Percentiles rank a stretch among this genome's conserved stretches.
phyloP scores from a whole-genome alignment of 2,113 vertebrate genomes.

The Anas platyrhynchos region DNA sequence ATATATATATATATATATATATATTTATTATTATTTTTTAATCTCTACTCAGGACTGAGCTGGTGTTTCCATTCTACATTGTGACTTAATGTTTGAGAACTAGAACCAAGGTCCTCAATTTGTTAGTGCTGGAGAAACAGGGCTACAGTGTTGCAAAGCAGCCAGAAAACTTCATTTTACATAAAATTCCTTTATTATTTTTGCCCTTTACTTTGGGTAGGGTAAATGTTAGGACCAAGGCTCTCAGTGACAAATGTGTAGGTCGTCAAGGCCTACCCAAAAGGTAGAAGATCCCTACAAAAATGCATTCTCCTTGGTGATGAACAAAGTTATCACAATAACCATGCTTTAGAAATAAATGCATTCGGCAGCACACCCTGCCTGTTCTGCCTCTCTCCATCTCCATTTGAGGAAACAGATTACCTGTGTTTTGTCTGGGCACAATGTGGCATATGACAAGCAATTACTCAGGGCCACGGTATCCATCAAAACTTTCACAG shows the following conservation, averaged over 20 bases:
- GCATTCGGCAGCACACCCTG: background rate
- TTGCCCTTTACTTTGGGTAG: background rate
- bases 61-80: background rate
- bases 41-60: background rate
- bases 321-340: background rate
- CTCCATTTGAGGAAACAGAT: background rate
- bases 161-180: background rate
- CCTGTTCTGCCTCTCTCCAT: background rate
- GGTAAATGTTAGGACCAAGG: background rate
- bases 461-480: background rate
- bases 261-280: background rate
- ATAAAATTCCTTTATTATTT: background rate
- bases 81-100: background rate
- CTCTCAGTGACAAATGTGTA: background rate
- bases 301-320: background rate
- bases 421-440: background rate
- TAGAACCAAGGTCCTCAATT: background rate
- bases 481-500: background rate
- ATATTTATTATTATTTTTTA: background rate
- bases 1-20: no score
- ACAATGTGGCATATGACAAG: background rate
- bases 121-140: background rate
- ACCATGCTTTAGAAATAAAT: background rate
- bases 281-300: background rate
- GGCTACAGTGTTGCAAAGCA: background rate